Evolutionary conservation across 35 echinoderm and acorn worm species (phyloP), one percentile per base, ranked within the genome.

Genomic region (Diadema setosum): DNA sequence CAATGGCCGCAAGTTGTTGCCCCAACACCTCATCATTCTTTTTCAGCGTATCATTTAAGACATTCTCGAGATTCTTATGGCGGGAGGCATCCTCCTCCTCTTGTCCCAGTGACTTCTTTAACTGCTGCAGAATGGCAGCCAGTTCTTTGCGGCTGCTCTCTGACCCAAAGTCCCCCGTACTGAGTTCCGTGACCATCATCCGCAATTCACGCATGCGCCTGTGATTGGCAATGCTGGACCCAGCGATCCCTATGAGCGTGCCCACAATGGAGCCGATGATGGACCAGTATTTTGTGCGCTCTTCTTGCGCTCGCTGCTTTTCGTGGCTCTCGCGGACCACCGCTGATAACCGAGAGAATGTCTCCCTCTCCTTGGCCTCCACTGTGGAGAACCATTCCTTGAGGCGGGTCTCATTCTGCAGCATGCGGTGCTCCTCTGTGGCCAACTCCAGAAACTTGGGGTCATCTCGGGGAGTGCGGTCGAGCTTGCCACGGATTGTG

Each of bases 261-360:
- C 93, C 93, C 24, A 91, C 46, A 5, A 99, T 65, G 2, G 93
- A 94, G 8, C 90, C 85, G 25, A 99, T 99, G 21, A 99, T 55
- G 12, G 92, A 94, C 93, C 92, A 95, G 45, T 99, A 99, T 36
- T 99, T 99, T 24, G 90, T 88, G 2, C 89, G 86, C 58, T 99
- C 96, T 18, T 94, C 92, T 49, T 94, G 92, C 2, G 88, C 86
- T 61, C 90, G 78, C 42, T 99, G 92, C 67, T 95, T 95, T 27
- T 92, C 90, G 35, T 99, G 90, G 43, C 92, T 99, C 58, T 94
- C 93, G 32, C 96, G 74, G 0, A 99, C 82, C 11, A 90, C 81
- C 5, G 58, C 86, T 14, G 93, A 91, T 39, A 99, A 55, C 0
- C 48, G 26, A 27, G 90, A 83, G 46, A 99, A 94, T 17, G 86